Evolutionary conservation across 1,140 invertebrate genomes (phyloP).

Genomic region (Pseudoatta argentina): DNA sequence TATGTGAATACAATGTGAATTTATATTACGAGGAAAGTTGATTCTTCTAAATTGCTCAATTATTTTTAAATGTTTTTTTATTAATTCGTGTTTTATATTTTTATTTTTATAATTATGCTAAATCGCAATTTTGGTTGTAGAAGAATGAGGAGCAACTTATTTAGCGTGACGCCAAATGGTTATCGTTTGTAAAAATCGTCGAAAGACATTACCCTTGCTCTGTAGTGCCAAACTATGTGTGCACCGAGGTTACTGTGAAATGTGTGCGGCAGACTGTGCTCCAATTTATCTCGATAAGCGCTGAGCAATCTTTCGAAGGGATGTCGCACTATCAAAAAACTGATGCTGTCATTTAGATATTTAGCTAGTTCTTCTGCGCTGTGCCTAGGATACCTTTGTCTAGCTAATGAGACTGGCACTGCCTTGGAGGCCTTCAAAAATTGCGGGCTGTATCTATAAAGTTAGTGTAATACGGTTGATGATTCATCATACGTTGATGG

Average conservation of each 20-base stretch:
- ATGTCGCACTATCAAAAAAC: slow-evolving; percentile 95
- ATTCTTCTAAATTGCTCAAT: background rate
- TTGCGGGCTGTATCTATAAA: slow-evolving; percentile 89
- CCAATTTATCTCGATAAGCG: slow-evolving; percentile 95
- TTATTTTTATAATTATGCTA: too few species aligned
- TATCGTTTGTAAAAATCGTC: slow-evolving; percentile 1
- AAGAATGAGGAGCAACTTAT: background rate
- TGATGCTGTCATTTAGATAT: slow-evolving; percentile 90
- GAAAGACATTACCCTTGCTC: slow-evolving; percentile 85
- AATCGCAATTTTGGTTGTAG: background rate
- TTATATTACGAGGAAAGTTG: background rate
- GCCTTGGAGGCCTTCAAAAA: slow-evolving; percentile 92
- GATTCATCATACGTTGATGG: background rate
- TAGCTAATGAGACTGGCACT: slow-evolving; percentile 91
- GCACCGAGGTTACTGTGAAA: slow-evolving; percentile 93
- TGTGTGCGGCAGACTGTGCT: slow-evolving; percentile 92
- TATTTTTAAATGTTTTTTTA: background rate
- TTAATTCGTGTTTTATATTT: background rate
- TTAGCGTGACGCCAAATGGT: background rate
- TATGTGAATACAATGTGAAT: background rate
- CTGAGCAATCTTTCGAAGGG: slow-evolving; percentile 95
- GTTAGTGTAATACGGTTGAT: slow-evolving; percentile 26
- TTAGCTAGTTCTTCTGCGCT: slow-evolving; percentile 89
- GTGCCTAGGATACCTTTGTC: slow-evolving; percentile 92
- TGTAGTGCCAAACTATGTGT: slow-evolving; percentile 91